phyloP scores from a whole-genome alignment of 2,797 vertebrate genomes.

The Rousettus madagascariensis region DNA sequence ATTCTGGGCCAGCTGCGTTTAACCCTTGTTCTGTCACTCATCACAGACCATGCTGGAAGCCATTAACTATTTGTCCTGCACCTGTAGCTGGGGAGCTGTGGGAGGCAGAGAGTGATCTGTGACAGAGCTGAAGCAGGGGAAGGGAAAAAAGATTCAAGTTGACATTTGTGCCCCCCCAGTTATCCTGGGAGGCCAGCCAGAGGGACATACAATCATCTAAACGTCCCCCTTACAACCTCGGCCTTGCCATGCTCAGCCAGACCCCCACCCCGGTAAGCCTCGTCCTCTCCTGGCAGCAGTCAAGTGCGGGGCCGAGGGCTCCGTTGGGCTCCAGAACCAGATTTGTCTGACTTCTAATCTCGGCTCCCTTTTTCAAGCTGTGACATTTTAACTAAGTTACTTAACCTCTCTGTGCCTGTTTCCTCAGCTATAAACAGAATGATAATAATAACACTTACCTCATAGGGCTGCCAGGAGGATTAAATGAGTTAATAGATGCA shows the following conservation, averaged over 20 bases:
- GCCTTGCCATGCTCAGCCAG: background rate
- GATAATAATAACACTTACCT: background rate
- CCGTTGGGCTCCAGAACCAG: rapidly evolving
- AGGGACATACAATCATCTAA: background rate
- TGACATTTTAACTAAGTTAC: background rate
- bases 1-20: no score
- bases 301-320: rapidly evolving
- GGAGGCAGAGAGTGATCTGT: background rate
- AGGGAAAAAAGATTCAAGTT: background rate
- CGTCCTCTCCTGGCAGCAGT: rapidly evolving
- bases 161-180: background rate
- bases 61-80: background rate
- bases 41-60: rapidly evolving
- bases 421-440: background rate
- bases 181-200: background rate
- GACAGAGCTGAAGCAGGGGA: background rate
- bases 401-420: background rate
- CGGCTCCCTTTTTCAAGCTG: background rate
- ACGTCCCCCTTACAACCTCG: background rate
- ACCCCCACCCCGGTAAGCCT: rapidly evolving
- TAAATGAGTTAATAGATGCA: rapidly evolving
- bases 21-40: background rate
- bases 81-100: rapidly evolving
- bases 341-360: background rate
- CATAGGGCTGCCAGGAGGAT: background rate